phyloP scores from a whole-genome alignment of 2,113 vertebrate species.

The Lamprologus callipterus region DNA sequence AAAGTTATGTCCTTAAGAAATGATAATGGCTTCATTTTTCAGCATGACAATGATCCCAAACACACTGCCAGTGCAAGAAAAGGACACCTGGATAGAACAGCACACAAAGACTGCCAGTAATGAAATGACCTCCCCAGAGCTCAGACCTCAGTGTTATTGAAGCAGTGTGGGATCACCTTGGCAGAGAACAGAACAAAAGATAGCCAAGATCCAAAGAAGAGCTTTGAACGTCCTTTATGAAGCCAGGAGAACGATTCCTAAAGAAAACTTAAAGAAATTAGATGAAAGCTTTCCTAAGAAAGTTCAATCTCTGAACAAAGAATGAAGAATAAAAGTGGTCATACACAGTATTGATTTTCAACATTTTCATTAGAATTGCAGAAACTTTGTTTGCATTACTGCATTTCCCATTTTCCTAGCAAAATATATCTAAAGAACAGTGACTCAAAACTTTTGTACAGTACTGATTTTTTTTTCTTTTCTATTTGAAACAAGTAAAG shows the following conservation, averaged over 20 bases:
- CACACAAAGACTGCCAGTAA: not conserved
- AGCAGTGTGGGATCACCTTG: not conserved
- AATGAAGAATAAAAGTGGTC: not conserved
- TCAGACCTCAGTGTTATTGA: not conserved
- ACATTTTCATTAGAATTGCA: not conserved
- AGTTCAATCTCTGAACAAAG: not conserved
- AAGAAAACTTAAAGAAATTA: not conserved
- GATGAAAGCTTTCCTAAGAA: not conserved
- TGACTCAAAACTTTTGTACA: not conserved
- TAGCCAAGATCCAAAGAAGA: not conserved
- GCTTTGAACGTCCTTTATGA: not conserved
- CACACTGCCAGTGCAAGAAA: not conserved
- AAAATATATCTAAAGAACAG: not conserved
- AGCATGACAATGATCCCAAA: not conserved
- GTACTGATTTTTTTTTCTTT: not conserved
- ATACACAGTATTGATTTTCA: not conserved
- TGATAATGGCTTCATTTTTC: not conserved
- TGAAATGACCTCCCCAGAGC: not conserved
- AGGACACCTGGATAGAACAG: not conserved
- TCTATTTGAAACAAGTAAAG: not conserved
- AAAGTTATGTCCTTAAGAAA: not conserved
- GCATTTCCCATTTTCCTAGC: not conserved
- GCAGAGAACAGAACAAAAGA: not conserved
- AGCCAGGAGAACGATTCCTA: not conserved
- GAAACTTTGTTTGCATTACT: not conserved